Conservation (phyloP, 2,888 invertebrate species). For the Chloromyia formosa region DNA sequence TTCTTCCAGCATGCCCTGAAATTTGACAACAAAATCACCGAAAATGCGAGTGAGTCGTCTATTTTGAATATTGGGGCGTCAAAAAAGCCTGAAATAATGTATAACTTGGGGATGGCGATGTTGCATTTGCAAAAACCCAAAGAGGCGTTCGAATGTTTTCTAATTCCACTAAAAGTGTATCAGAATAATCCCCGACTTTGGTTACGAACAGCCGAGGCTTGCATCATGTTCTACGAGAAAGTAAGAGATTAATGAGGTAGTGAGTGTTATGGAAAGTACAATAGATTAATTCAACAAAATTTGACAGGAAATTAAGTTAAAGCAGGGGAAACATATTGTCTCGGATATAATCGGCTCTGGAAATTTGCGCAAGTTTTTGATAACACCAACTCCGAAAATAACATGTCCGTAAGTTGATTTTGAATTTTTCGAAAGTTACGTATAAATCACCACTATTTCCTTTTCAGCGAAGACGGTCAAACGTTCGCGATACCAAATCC, state of each 20-base stretch:
- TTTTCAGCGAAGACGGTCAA: constrained; percentile 69
- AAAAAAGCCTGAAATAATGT: constrained; percentile 62
- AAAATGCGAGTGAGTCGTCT: constrained; percentile 55
- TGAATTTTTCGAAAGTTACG: too few relatives aligned
- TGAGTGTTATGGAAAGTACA: not conserved
- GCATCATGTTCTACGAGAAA: constrained; percentile 73
- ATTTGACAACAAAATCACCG: constrained; percentile 59
- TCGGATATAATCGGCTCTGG: constrained; percentile 54
- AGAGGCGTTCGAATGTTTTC: constrained; percentile 90
- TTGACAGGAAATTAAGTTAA: constrained; percentile 49
- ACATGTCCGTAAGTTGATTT: constrained; percentile 54
- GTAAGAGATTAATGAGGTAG: constrained; percentile 55
- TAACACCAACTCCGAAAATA: constrained; percentile 53
- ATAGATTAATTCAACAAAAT: constrained; percentile 8
- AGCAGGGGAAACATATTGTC: constrained; percentile 53
- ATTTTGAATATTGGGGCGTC: constrained; percentile 59
- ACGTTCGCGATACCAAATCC: constrained; percentile 88
- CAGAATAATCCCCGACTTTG: constrained; percentile 90
- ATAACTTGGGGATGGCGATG: constrained; percentile 71
- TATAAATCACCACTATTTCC: not conserved
- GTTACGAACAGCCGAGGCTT: constrained; percentile 93
- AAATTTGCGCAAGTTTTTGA: constrained; percentile 53
- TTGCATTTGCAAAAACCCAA: constrained; percentile 81
- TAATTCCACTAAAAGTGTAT: constrained; percentile 84
- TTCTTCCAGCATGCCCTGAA: constrained; percentile 63